Evolutionary conservation across 1,140 invertebrate genomes (phyloP).

Genomic region (Argopecten irradians): DNA sequence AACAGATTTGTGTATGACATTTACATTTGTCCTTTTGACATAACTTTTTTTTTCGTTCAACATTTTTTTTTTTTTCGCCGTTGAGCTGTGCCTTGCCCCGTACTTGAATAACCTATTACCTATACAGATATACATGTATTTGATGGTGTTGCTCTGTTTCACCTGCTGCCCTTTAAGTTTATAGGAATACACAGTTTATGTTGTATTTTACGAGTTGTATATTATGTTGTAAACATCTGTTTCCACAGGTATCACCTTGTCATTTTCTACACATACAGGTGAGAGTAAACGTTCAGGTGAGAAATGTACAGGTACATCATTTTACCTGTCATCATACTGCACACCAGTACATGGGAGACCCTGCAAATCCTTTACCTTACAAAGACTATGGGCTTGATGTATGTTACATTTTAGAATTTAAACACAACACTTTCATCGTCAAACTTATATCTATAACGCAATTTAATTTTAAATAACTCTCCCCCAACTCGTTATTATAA

Average conservation of each 20-base stretch:
- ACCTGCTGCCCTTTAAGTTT: neutral
- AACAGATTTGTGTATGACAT: neutral
- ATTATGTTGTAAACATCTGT: neutral
- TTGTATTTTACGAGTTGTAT: neutral
- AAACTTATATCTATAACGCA: neutral
- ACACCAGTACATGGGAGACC: neutral
- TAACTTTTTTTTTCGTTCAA: neutral
- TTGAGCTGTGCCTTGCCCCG: too few relatives aligned
- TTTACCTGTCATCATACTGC: neutral
- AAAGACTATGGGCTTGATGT: too few relatives aligned
- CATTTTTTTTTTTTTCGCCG: neutral
- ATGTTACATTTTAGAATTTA: too few relatives aligned
- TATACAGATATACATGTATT: neutral
- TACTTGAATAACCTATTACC: too few relatives aligned
- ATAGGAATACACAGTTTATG: neutral
- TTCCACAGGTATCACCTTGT: neutral
- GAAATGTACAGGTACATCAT: neutral
- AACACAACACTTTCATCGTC: too few relatives aligned
- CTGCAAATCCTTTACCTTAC: neutral
- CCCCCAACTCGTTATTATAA: neutral
- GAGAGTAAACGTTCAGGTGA: neutral
- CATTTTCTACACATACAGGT: neutral
- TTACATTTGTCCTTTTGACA: neutral
- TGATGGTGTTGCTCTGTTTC: neutral
- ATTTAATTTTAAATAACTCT: neutral